Percentiles rank a stretch among this genome's conserved stretches.
Evolutionary conservation across 2,797 vertebrate genomes (phyloP).

Genomic region (Anisognathus igniventris): DNA sequence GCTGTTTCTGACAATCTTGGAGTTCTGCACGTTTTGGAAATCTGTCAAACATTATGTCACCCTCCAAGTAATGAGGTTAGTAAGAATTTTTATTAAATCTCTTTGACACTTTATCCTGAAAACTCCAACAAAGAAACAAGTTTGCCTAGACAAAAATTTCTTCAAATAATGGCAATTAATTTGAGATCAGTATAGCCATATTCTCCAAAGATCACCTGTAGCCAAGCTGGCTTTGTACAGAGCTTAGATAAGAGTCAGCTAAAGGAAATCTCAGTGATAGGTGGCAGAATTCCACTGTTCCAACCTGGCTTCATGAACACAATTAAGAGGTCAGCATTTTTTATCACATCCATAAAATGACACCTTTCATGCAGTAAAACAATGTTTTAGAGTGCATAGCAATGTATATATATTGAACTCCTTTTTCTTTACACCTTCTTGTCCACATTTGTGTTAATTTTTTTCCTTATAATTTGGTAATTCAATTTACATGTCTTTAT

Average conservation of each 20-base stretch:
- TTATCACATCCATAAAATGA: not conserved
- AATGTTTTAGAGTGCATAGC: not conserved
- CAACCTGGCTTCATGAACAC: not conserved
- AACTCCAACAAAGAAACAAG: not conserved
- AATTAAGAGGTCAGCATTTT: not conserved
- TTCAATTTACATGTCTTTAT: not conserved
- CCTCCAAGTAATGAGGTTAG: conserved; percentile 83
- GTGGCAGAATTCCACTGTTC: not conserved
- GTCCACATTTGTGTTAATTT: not conserved
- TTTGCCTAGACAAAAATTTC: not conserved
- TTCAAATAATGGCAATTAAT: not conserved
- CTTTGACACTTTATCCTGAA: not conserved
- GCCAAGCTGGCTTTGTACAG: not conserved
- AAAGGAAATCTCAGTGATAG: not conserved
- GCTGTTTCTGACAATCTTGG: conserved; percentile 85
- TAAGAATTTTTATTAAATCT: not conserved
- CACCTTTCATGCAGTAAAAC: not conserved
- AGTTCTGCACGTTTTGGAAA: conserved; percentile 83
- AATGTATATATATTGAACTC: not conserved
- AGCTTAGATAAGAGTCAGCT: not conserved
- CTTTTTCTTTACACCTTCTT: not conserved
- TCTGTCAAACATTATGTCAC: conserved; percentile 79
- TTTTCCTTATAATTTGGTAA: not conserved
- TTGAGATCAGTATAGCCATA: not conserved
- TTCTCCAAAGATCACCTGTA: not conserved